Evolutionary conservation across 2,888 invertebrate genomes (phyloP).

Genomic region (Calliopum simillimum): DNA sequence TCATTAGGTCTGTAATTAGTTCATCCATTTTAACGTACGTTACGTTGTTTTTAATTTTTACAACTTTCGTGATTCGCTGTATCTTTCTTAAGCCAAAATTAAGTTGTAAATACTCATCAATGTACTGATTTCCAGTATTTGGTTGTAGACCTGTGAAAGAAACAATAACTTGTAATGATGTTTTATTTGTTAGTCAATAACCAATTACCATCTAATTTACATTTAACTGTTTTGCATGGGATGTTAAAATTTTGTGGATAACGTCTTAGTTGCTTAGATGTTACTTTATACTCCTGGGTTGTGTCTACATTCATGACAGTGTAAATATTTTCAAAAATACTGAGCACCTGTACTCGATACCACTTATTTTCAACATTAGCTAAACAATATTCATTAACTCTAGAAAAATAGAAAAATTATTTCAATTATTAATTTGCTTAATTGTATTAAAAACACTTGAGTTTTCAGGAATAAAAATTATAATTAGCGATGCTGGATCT

Average conservation of each 20-base stretch:
- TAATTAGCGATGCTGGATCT: no score
- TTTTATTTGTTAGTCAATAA: not conserved
- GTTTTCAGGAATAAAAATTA: no score
- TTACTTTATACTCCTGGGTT: conserved; percentile 46
- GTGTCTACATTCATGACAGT: conserved; percentile 51
- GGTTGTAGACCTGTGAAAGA: conserved; percentile 38
- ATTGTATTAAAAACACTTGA: no score
- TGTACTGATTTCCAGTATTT: not conserved
- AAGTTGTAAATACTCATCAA: conserved; percentile 1
- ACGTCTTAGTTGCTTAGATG: conserved; percentile 45
- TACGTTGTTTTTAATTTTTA: conserved; percentile 15
- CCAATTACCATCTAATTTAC: conserved; percentile 48
- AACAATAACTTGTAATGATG: not conserved
- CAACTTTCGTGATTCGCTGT: conserved; percentile 17
- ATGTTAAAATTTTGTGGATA: conserved; percentile 49
- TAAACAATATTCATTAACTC: conserved; percentile 51
- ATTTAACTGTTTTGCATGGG: conserved; percentile 48
- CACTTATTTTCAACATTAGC: conserved; percentile 48
- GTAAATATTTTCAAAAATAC: conserved; percentile 38
- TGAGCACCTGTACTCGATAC: conserved; percentile 50
- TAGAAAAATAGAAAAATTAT: conserved; percentile 11
- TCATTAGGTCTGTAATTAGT: conserved; percentile 8
- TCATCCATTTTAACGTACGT: conserved; percentile 28
- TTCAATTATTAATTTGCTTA: no score
- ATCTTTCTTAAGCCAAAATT: not conserved